Evolutionary conservation across 2,888 invertebrate species (phyloP).

Genomic region (Ormyrus pomaceus): DNA sequence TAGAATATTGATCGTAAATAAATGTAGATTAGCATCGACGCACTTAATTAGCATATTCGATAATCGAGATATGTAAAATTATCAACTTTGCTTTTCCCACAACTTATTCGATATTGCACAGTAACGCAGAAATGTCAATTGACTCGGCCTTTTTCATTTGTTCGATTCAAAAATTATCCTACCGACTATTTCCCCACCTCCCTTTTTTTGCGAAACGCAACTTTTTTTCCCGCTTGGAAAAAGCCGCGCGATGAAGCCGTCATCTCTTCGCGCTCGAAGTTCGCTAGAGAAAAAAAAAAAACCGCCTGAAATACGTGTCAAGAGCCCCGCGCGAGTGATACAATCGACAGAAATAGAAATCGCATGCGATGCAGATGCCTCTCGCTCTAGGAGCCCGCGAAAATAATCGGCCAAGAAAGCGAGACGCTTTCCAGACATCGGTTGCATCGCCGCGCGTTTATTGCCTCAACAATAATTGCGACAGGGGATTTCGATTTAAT

Average conservation of each 20-base stretch:
- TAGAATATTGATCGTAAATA: no score
- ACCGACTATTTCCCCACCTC: no score
- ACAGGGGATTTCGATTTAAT: conserved; percentile 28
- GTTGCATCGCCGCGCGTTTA: conserved; percentile 20
- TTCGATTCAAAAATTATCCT: background rate
- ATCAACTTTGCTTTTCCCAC: no score
- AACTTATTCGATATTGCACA: no score
- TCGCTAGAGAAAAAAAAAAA: background rate
- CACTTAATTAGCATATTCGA: no score
- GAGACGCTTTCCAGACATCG: conserved; percentile 43
- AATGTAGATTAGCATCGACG: no score
- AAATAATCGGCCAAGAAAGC: conserved; percentile 41
- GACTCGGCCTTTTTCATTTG: background rate
- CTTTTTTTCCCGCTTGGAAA: no score
- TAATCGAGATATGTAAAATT: no score
- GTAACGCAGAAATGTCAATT: background rate
- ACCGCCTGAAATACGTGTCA: conserved; percentile 2
- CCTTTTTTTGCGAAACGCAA: no score
- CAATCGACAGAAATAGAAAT: conserved; percentile 50
- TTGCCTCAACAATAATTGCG: conserved; percentile 42
- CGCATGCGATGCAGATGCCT: conserved; percentile 21
- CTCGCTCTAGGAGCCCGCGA: conserved; percentile 12
- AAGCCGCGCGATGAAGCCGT: no score
- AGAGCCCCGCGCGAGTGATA: conserved; percentile 29
- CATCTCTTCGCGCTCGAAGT: background rate